Percentiles rank a stretch among this genome's conserved stretches.
Evolutionary conservation across 2,113 vertebrate species (phyloP).

Genomic region (Rhinopomastus cyanomelas): DNA sequence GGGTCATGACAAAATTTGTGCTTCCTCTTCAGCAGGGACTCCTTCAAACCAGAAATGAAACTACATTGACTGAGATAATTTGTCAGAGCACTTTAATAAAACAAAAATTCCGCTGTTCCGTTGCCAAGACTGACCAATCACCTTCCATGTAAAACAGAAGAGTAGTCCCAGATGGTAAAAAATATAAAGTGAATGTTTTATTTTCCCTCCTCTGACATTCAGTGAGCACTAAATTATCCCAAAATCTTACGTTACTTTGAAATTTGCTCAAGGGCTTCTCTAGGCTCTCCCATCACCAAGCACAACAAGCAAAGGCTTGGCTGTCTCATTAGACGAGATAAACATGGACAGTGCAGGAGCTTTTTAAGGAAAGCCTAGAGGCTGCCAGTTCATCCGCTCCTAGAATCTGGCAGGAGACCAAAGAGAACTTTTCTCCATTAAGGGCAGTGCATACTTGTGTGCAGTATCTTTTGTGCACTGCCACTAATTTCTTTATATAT

Average conservation of each 20-base stretch:
- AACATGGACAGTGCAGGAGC: not conserved
- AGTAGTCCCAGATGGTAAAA: not conserved
- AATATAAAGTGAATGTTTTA: not conserved
- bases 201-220: not conserved
- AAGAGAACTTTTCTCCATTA: not conserved
- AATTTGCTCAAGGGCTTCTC: not conserved
- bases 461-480: not conserved
- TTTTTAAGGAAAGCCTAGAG: slow-evolving; percentile 1
- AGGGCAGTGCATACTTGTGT: not conserved
- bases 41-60: not conserved
- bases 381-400: not conserved
- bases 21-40: not conserved
- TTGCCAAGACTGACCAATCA: not conserved
- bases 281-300: not conserved
- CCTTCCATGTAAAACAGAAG: not conserved
- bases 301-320: not conserved
- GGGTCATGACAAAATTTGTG: not conserved
- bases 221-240: not conserved
- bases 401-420: not conserved
- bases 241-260: not conserved
- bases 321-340: not conserved
- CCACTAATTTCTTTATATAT: not conserved
- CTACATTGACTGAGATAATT: not conserved
- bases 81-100: not conserved
- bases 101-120: not conserved